Evolutionary conservation across 2,113 vertebrate genomes (phyloP), one percentile per base, ranked within the genome.

Genomic region (Tragelaphus imberbis): DNA sequence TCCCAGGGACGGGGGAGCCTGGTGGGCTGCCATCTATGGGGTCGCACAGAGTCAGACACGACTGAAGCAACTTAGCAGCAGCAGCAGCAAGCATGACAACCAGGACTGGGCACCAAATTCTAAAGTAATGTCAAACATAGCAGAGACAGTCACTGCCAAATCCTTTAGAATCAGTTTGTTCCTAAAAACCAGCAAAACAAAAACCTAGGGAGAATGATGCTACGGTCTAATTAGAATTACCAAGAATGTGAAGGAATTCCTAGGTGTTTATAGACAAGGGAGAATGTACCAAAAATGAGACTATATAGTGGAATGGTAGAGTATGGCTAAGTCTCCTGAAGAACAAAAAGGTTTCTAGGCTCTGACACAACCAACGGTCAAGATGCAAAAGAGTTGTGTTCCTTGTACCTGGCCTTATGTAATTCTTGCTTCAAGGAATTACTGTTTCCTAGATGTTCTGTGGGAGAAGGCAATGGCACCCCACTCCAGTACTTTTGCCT

Each of bases 161-260:
- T 95, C 23, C n/a, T 92, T 44, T 36, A 87, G 30, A 95, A 51
- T 88, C 86, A 33, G 14, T 93, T 95, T 36, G 89, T 89, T 96
- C n/a, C 30, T 88, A 16, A n/a, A 28, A 56, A 4, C 33, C 40
- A 96, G 80, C 19, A 80, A 80, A 84, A 71, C 36, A 89, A 71
- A 84, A 59, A 71, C n/a, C 28, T 33, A 65, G 53, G 40, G 81
- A 92, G 36, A 97, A 75, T 3, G 10, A 40, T 51, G 51, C 53
- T 28, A 36, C n/a, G 2, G 30, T 88, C 61, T 87, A 47, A 25
- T 90, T 36, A 90, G 36, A 90, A 96, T 63, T 86, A 88, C 25
- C 79, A 58, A 65, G 63, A 93, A 68, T 30, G 21, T 40, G 75
- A 80, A 84, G n/a, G 53, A 90, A 79, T 65, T 84, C 28, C 71